Base-by-base conservation (phyloP, 2,113 vertebrate genomes). In the Porphyrio hochstetteri region DNA sequence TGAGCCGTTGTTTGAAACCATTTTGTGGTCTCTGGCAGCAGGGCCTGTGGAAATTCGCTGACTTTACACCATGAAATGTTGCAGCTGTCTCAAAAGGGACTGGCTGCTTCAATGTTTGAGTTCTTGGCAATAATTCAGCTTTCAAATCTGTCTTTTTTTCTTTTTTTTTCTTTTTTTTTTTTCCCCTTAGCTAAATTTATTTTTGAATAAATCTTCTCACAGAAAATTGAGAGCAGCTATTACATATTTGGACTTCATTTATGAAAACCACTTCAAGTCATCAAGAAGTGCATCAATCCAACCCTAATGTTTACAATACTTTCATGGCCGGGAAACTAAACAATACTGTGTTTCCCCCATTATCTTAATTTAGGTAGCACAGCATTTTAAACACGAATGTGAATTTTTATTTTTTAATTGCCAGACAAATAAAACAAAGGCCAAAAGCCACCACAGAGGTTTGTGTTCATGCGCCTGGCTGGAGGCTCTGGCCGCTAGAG, bases 11-110 rank as follows among this genome's bases (percentile, higher is more conserved):
- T 99, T 98, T 98, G 98, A 98, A 98, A 98, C 98, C 97, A 92
- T 98, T 98, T 98, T 99, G 98, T 98, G 98, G 99, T 98, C 98
- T 98, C 98, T 99, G 98, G 98, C 98, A 98, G 97, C 95, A 81
- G 60, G 95, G 97, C 95, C 94, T 98, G 98, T 98, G 98, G 98
- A 99, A 98, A 99, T 98, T 98, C 90, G 98, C 98, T 98, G 98
- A 99, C 98, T 98, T 98, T 98, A 98, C 98, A 98, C 98, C 97
- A 97, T 99, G 98, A 99, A 98, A 98, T 94, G 97, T 98, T 98
- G 98, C 98, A 98, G 98, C 98, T 99, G 98, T 98, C 98, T 98
- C 97, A 97, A 87, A 98, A 96, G 97, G 97, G 97, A 96, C 97
- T 97, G 97, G 97, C 97, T 97, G 97, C 97, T 98, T 97, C 97